A percentile compares a stretch with the other conserved stretches of the same genome.
These are phyloP conservation scores for rat (Rattus norvegicus) DNA, from an alignment of 2,113 vertebrate species.

Conservation along the genomic window DNA sequence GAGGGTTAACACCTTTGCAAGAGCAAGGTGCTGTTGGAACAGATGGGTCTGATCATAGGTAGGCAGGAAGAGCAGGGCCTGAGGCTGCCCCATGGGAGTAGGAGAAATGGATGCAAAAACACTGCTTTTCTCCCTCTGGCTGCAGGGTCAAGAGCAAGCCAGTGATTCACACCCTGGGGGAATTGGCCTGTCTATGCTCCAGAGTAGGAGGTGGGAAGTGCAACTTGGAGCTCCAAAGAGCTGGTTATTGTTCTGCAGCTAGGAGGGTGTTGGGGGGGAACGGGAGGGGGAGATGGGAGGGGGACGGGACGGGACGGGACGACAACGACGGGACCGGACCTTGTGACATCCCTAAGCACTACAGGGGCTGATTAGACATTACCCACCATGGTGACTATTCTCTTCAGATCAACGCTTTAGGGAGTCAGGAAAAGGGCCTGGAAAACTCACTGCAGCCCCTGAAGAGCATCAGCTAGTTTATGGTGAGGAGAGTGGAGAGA, in stretches of 20 bases:
- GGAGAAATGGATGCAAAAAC: background rate
- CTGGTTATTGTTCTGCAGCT: background rate
- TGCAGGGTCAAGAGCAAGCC: background rate
- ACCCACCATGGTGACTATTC: fast-evolving
- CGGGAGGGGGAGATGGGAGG: too few relatives aligned
- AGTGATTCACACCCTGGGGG: fast-evolving
- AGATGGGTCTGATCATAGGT: too few relatives aligned
- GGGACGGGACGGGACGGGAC: too few relatives aligned
- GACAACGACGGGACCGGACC: too few relatives aligned
- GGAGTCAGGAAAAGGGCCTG: background rate
- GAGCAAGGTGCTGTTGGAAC: background rate
- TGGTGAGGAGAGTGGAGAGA: background rate
- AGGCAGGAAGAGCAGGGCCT: background rate
- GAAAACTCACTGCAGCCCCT: background rate
- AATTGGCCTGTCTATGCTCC: background rate
- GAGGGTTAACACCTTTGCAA: background rate
- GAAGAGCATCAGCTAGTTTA: background rate
- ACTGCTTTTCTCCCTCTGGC: background rate
- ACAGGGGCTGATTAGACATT: fast-evolving
- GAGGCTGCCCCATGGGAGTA: too few relatives aligned
- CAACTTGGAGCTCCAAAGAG: fast-evolving
- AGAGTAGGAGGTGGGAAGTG: fast-evolving
- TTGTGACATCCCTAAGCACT: background rate
- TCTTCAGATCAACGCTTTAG: background rate
- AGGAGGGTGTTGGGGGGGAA: too few relatives aligned